These are phyloP conservation scores for Notarius quadriscutis DNA, from an alignment of 2,113 vertebrate species.

Conservation along the genomic window DNA sequence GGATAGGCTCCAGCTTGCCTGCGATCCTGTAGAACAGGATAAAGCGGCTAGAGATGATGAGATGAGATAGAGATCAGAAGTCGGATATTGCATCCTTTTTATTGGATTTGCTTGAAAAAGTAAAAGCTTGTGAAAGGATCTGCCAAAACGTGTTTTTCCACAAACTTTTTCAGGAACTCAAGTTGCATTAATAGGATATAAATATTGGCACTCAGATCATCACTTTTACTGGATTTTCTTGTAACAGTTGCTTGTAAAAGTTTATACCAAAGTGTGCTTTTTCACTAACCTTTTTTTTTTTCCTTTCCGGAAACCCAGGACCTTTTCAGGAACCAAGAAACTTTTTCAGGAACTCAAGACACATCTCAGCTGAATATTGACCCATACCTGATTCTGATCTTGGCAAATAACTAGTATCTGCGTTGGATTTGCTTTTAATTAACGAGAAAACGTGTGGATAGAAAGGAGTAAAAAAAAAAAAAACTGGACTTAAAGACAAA, in stretches of 20 bases:
- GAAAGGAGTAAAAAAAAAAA: background rate
- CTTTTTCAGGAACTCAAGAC: background rate
- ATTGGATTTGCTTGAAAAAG: background rate
- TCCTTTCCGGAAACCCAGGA: background rate
- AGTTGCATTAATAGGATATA: background rate
- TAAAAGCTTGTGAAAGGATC: background rate
- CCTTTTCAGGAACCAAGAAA: background rate
- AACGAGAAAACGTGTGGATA: background rate
- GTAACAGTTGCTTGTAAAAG: background rate
- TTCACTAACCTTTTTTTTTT: background rate
- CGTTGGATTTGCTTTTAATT: constrained; percentile 1
- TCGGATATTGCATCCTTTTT: background rate
- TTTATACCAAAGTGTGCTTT: background rate
- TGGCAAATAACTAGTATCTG: background rate
- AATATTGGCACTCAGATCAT: too few species aligned
- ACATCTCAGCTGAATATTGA: background rate
- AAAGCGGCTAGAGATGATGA: too few species aligned
- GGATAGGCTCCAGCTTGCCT: too few species aligned
- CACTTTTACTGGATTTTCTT: background rate
- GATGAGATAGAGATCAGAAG: background rate
- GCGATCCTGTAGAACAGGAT: too few species aligned
- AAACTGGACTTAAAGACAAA: background rate
- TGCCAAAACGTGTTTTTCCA: background rate
- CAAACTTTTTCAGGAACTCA: too few species aligned
- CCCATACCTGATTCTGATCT: background rate